These are phyloP conservation scores for Tyrannus savana DNA, from an alignment of 2,113 vertebrate species.

Conservation along the genomic window DNA sequence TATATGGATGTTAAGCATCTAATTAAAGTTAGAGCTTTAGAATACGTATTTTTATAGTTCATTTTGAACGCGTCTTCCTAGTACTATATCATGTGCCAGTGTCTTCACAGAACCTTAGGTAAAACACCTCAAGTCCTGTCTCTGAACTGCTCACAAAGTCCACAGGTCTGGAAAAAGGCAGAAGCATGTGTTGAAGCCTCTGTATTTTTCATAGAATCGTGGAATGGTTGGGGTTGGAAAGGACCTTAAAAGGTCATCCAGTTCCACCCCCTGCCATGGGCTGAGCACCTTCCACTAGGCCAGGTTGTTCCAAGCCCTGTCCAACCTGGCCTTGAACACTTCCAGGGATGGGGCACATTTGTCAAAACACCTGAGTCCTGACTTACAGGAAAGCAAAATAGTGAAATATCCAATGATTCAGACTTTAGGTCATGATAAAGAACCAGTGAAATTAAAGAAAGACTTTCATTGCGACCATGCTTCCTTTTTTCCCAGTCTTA, in stretches of 20 bases:
- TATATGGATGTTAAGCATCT: neutral
- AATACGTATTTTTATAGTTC: neutral
- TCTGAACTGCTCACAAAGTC: constrained; percentile 1
- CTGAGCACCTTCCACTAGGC: neutral
- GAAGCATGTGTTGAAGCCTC: neutral
- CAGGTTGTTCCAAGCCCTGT: neutral
- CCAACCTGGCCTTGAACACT: neutral
- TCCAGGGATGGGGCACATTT: neutral
- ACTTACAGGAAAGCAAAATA: neutral
- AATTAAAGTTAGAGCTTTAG: neutral
- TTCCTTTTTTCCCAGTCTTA: neutral
- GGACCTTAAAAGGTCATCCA: neutral
- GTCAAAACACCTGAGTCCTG: neutral
- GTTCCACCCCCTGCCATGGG: neutral
- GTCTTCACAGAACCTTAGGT: neutral
- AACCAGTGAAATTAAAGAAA: neutral
- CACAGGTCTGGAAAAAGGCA: neutral
- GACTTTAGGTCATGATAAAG: neutral
- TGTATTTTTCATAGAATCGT: neutral
- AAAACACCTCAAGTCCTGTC: neutral
- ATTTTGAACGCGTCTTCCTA: neutral
- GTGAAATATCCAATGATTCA: neutral
- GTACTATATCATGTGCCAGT: neutral
- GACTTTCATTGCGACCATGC: neutral
- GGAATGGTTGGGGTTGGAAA: neutral